A percentile compares a stretch with the other conserved stretches of the same genome.
These are phyloP conservation scores for Dyspetes luteomarginatus DNA, from an alignment of 2,888 invertebrate genomes.

Conservation along the genomic window DNA sequence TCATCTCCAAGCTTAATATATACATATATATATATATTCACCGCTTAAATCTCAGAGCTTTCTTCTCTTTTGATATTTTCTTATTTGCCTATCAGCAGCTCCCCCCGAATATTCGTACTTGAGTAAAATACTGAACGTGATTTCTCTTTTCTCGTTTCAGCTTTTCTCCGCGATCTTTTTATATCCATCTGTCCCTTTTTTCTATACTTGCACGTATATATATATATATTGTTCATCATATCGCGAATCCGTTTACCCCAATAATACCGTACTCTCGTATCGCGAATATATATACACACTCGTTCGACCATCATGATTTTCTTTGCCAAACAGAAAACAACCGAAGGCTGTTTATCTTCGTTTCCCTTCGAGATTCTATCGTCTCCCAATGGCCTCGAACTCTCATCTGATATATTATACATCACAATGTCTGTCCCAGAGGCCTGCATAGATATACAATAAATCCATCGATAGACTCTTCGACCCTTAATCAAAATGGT, in stretches of 20 bases:
- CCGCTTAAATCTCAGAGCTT: neutral
- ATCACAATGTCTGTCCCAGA: neutral
- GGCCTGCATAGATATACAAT: neutral
- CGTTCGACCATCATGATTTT: constrained; percentile 23
- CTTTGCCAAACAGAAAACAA: constrained; percentile 32
- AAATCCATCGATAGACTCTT: neutral
- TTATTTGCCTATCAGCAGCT: neutral
- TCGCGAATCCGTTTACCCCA: neutral
- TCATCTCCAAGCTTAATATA: too few relatives aligned
- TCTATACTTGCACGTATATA: neutral
- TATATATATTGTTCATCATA: neutral
- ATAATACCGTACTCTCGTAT: neutral
- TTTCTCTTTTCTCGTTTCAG: neutral
- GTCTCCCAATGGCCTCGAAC: neutral
- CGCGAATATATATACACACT: neutral
- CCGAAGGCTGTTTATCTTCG: constrained; percentile 39
- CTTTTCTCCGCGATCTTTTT: too few relatives aligned
- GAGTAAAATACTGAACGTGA: neutral
- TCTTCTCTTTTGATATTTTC: constrained; percentile 19
- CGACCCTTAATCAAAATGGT: constrained; percentile 13
- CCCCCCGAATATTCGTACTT: neutral
- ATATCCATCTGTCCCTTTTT: neutral
- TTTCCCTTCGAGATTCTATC: neutral
- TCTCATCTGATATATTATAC: constrained; percentile 5
- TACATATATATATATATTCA: too few relatives aligned